These are phyloP conservation scores for Saccopteryx leptura DNA, from an alignment of 2,113 vertebrate species.

Conservation along the genomic window DNA sequence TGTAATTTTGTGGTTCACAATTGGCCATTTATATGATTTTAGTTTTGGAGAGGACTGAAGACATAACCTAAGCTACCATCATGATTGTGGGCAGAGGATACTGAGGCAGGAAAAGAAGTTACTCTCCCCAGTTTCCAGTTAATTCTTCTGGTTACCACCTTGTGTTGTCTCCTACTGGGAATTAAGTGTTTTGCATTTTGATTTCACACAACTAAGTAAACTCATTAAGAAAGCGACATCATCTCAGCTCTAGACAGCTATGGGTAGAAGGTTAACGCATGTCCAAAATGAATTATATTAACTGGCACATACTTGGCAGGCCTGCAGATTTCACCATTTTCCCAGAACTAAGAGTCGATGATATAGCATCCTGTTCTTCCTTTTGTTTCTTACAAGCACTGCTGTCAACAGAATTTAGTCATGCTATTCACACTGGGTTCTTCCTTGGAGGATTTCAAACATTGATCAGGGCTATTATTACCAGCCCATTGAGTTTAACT, in stretches of 20 bases:
- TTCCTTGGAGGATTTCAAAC: conserved; percentile 54
- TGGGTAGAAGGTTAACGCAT: neutral
- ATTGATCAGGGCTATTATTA: conserved; percentile 45
- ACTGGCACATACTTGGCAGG: conserved; percentile 45
- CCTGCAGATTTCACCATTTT: conserved; percentile 17
- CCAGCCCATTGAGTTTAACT: conserved; percentile 8
- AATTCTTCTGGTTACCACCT: neutral
- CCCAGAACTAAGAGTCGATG: conserved; percentile 47
- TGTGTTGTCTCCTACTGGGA: neutral
- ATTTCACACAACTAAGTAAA: neutral
- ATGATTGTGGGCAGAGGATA: neutral
- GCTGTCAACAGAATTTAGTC: conserved; percentile 46
- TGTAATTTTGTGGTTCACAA: neutral
- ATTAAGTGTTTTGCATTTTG: conserved; percentile 11
- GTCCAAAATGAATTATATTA: neutral
- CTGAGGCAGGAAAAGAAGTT: neutral
- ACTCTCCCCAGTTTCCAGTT: neutral
- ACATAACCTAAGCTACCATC: neutral
- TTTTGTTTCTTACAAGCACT: conserved; percentile 56
- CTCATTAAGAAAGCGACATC: neutral
- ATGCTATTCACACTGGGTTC: conserved; percentile 54
- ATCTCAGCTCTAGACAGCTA: neutral
- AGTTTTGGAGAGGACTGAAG: neutral
- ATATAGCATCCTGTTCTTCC: neutral
- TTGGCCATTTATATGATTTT: neutral